Percentiles rank a stretch among this genome's conserved stretches.
phyloP scores from a whole-genome alignment of 2,797 vertebrate species.

The Oceanodroma leucorhoa region DNA sequence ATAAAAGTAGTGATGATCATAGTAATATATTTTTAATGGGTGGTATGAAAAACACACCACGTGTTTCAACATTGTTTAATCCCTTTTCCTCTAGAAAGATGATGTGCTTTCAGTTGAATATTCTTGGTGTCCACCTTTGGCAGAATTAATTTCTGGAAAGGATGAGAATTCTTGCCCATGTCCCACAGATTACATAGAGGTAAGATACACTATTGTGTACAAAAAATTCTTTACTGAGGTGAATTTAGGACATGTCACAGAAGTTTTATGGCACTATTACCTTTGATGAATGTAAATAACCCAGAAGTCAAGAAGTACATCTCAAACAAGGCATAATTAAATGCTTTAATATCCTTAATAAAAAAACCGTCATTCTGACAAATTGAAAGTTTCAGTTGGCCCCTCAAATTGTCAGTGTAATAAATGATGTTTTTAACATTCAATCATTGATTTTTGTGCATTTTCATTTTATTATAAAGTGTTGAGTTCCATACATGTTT shows the following conservation, averaged over 20 bases:
- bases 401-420: background rate
- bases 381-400: background rate
- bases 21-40: background rate
- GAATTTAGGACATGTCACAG: background rate
- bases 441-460: background rate
- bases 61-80: background rate
- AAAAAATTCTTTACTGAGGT: background rate
- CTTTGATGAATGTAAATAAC: background rate
- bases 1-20: background rate
- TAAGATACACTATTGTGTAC: background rate
- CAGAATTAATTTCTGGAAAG: constrained; percentile 83
- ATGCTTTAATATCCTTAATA: background rate
- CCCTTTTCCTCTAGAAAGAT: constrained; percentile 69
- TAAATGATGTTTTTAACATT: background rate
- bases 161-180: constrained; percentile 82
- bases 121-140: constrained; percentile 78
- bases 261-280: background rate
- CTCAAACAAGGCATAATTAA: background rate
- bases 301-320: background rate
- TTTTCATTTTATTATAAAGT: constrained; percentile 11
- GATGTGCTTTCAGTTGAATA: constrained; percentile 70
- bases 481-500: background rate
- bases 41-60: background rate
- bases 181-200: constrained; percentile 81
- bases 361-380: background rate